Base-by-base conservation (phyloP, 2,797 vertebrate genomes). In the Phaenicophaeus curvirostris region DNA sequence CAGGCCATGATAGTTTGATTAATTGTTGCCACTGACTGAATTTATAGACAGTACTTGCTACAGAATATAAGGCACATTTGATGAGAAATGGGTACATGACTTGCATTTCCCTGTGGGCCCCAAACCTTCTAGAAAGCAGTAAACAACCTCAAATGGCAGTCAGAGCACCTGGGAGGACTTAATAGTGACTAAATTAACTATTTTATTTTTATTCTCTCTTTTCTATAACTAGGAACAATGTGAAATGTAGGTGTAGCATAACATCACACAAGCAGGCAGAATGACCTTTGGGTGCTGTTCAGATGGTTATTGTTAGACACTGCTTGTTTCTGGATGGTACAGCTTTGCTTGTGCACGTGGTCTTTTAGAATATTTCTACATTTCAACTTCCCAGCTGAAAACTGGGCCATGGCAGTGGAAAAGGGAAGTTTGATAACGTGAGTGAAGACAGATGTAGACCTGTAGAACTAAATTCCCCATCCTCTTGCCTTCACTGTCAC, bases 201-300 rank as follows among this genome's bases (percentile, higher is more conserved):
- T 87, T 94, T 74, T 76, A 35, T 87, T 93, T 96, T 77, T 85
- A 9, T 80, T 85, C 68, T 67, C 33, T 82, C 53, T 75, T 57
- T 87, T 48, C 59, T 82, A 7, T 83, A 85, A 55, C 71, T 71
- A 55, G 89, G 62, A 82, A 68, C 54, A 39, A 63, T 87, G 91
- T 91, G 85, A 95, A 87, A 89, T 87, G 79, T 73, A 89, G 87
- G 95, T 92, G 82, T 93, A 95, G 76, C 95, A 44, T 95, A 86
- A 68, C 74, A 85, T 83, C 82, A 55, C 58, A 58, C 51, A 75
- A 68, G 46, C 51, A 75, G 68, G 46, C 35, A 72, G 65, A 93
- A 68, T 68, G 61, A 89, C 92, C 90, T 96, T 85, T 85, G 87
- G 82, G 92, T 93, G 78, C 75, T 85, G 25, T 89, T 95, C 88